These are phyloP conservation scores for Natrix natrix DNA, from an alignment of 2,797 vertebrate genomes.

Conservation along the genomic window DNA sequence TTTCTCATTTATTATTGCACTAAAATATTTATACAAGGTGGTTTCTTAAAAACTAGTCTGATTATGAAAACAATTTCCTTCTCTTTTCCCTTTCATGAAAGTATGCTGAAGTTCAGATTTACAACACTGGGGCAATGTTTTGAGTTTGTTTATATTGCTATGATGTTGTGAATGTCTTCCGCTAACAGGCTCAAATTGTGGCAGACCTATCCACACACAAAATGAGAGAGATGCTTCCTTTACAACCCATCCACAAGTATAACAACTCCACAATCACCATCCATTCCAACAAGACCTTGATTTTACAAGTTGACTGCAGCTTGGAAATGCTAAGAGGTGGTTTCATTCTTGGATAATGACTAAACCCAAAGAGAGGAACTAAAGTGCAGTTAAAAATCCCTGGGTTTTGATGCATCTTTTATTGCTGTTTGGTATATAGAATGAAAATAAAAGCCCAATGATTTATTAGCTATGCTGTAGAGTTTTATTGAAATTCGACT, in stretches of 20 bases:
- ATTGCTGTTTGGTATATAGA: slow-evolving; percentile 33
- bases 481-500: slow-evolving; percentile 73
- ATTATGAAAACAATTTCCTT: slow-evolving; percentile 51
- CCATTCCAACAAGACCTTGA: not conserved
- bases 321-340: not conserved
- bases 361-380: not conserved
- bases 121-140: slow-evolving; percentile 50
- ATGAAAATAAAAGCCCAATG: slow-evolving; percentile 50
- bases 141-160: slow-evolving; percentile 56
- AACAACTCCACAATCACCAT: slow-evolving; percentile 24
- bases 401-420: not conserved
- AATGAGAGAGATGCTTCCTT: slow-evolving; percentile 50
- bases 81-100: slow-evolving; percentile 51
- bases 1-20: slow-evolving; percentile 39
- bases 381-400: not conserved
- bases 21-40: slow-evolving; percentile 55
- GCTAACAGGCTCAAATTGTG: slow-evolving; percentile 45
- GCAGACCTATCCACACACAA: slow-evolving; percentile 36
- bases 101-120: slow-evolving; percentile 60
- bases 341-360: not conserved
- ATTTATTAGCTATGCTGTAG: slow-evolving; percentile 70
- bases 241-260: slow-evolving; percentile 51
- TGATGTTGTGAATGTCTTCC: slow-evolving; percentile 56
- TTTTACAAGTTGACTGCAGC: not conserved
- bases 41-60: slow-evolving; percentile 51